Percentiles rank a stretch among this genome's conserved stretches.
Conservation (phyloP, 2,113 vertebrate genomes). For the Syngnathus scovelli region DNA sequence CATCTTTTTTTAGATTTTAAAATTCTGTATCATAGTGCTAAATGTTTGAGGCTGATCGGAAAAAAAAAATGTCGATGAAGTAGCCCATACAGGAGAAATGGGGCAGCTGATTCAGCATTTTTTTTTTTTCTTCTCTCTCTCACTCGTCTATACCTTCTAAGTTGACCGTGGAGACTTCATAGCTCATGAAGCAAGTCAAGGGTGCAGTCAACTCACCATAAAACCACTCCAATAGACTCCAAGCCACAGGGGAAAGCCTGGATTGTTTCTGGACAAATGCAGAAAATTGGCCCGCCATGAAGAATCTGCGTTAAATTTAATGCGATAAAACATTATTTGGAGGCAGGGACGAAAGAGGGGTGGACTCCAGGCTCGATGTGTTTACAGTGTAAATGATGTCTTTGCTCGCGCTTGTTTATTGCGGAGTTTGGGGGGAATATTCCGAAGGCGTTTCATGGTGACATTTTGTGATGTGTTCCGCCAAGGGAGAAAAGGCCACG, state of each 20-base stretch:
- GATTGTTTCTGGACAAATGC: constrained; percentile 20
- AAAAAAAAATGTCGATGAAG: not conserved
- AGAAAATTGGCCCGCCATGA: constrained; percentile 11
- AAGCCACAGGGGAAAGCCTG: constrained; percentile 22
- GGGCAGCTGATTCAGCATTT: constrained; percentile 41
- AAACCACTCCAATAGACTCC: constrained; percentile 31
- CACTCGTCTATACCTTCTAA: constrained; percentile 33
- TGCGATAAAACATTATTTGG: constrained; percentile 44
- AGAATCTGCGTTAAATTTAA: constrained; percentile 44
- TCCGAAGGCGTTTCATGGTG: constrained; percentile 47
- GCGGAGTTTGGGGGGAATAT: constrained; percentile 47
- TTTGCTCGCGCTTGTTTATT: constrained; percentile 41
- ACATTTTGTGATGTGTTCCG: constrained; percentile 60
- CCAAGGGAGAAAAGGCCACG: constrained; percentile 46
- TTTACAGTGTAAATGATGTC: constrained; percentile 47
- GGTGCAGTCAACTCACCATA: constrained; percentile 38
- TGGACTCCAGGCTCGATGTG: constrained; percentile 14
- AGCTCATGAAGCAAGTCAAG: constrained; percentile 57
- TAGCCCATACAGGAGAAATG: constrained; percentile 1
- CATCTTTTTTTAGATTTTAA: not conserved
- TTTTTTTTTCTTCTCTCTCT: constrained; percentile 14
- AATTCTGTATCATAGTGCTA: not conserved
- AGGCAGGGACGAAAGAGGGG: constrained; percentile 4
- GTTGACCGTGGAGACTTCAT: constrained; percentile 50
- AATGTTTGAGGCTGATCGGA: not conserved